A percentile compares a stretch with the other conserved stretches of the same genome.
These are phyloP conservation scores for Poicephalus gulielmi DNA, from an alignment of 2,113 vertebrate genomes.

Conservation along the genomic window DNA sequence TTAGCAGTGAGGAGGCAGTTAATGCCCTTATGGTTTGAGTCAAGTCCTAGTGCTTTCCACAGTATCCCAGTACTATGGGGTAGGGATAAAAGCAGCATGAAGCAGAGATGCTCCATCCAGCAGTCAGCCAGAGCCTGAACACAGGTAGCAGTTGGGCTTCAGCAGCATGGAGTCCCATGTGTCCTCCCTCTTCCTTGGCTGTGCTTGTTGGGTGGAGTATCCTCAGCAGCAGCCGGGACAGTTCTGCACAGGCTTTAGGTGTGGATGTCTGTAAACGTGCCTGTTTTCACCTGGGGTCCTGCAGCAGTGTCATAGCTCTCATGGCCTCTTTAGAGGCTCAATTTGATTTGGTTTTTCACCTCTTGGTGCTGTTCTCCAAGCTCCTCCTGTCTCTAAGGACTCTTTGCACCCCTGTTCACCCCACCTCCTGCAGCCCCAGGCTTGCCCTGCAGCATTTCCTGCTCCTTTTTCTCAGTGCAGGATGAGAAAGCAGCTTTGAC, in stretches of 20 bases:
- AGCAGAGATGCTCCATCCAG: background rate
- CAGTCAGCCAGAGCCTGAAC: background rate
- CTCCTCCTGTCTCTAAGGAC: background rate
- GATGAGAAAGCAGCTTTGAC: background rate
- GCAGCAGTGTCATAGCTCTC: background rate
- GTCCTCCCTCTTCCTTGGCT: background rate
- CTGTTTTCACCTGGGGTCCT: background rate
- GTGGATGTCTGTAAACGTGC: fast-evolving
- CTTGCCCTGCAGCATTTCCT: background rate
- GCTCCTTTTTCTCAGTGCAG: fast-evolving
- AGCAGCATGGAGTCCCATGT: fast-evolving
- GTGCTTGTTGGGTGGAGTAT: background rate
- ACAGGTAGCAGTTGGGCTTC: background rate
- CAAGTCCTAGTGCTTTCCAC: background rate
- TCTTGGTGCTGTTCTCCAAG: background rate
- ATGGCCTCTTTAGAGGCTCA: background rate
- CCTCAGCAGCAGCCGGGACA: background rate
- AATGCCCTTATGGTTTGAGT: background rate
- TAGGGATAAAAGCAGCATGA: background rate
- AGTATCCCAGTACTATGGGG: background rate
- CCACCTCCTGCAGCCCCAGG: background rate
- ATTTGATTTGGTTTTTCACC: background rate
- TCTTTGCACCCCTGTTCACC: fast-evolving
- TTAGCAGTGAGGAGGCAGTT: background rate
- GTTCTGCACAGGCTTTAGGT: background rate